Evolutionary conservation across 1,140 invertebrate genomes (phyloP).

Genomic region (Drosophila lacertosa): DNA sequence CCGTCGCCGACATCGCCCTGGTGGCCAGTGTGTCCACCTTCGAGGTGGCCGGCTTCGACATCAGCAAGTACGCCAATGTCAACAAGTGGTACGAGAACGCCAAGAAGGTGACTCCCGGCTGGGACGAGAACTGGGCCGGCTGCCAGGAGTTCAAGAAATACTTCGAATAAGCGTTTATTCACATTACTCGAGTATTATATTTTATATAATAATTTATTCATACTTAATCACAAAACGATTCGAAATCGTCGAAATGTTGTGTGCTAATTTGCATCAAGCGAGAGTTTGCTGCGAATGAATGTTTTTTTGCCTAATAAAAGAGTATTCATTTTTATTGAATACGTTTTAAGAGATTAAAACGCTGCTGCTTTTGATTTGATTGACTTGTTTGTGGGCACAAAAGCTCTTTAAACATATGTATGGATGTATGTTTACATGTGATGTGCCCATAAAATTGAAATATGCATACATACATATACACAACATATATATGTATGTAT

Average conservation of each 20-base stretch:
- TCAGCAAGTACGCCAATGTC: conserved; percentile 89
- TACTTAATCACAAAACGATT: conserved; percentile 31
- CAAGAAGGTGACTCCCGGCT: conserved; percentile 88
- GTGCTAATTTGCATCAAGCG: conserved; percentile 24
- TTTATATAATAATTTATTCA: conserved; percentile 32
- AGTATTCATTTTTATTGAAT: conserved; percentile 48
- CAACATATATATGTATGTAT: too few species aligned
- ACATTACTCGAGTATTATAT: conserved; percentile 27
- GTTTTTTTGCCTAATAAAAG: conserved; percentile 28
- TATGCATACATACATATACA: too few species aligned
- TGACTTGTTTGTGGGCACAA: neutral
- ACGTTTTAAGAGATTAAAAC: conserved; percentile 23
- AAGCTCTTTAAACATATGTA: neutral
- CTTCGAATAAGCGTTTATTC: conserved; percentile 60
- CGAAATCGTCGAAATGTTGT: conserved; percentile 20
- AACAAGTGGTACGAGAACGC: conserved; percentile 88
- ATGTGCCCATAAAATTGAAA: neutral
- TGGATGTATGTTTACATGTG: neutral
- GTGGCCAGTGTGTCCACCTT: conserved; percentile 87
- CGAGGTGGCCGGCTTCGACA: conserved; percentile 88
- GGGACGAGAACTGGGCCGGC: conserved; percentile 89
- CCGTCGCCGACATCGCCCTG: conserved; percentile 89
- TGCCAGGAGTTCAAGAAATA: conserved; percentile 85
- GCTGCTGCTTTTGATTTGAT: neutral
- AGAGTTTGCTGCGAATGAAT: conserved; percentile 6